Evolutionary conservation across 2,113 vertebrate genomes (phyloP).

Genomic region (Bujurquina vittata): DNA sequence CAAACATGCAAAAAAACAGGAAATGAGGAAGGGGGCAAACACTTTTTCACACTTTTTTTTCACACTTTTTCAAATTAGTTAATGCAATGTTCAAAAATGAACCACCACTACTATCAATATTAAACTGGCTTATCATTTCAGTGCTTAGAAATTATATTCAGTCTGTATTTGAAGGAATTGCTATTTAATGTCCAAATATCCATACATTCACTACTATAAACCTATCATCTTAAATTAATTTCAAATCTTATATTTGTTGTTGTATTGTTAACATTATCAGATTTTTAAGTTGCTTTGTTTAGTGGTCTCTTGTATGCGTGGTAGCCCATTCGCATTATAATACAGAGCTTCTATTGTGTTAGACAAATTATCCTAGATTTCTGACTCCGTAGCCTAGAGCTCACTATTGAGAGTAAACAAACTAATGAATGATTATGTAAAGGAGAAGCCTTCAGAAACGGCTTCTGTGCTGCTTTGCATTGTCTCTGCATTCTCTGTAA

Average conservation of each 20-base stretch:
- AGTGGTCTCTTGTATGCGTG: not conserved
- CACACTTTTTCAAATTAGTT: too few species aligned
- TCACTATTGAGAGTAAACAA: constrained; percentile 7
- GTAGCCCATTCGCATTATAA: not conserved
- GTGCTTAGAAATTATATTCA: not conserved
- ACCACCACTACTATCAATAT: not conserved
- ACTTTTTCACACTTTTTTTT: too few species aligned
- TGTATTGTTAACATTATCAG: not conserved
- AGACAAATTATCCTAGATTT: constrained; percentile 7
- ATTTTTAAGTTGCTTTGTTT: not conserved
- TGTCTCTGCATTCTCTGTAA: not conserved
- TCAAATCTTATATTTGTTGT: not conserved
- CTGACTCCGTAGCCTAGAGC: constrained; percentile 1
- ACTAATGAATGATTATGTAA: not conserved
- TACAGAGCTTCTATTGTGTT: not conserved
- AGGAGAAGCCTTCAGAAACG: not conserved
- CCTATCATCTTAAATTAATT: not conserved
- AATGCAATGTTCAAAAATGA: not conserved
- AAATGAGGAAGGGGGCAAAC: too few species aligned
- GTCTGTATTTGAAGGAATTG: not conserved
- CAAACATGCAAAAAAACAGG: too few species aligned
- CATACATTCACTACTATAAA: not conserved
- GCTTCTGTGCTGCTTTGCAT: constrained; percentile 5
- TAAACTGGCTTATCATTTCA: not conserved
- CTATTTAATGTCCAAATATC: not conserved